Conservation (phyloP, 2,113 vertebrate species). For the Cygnus atratus region DNA sequence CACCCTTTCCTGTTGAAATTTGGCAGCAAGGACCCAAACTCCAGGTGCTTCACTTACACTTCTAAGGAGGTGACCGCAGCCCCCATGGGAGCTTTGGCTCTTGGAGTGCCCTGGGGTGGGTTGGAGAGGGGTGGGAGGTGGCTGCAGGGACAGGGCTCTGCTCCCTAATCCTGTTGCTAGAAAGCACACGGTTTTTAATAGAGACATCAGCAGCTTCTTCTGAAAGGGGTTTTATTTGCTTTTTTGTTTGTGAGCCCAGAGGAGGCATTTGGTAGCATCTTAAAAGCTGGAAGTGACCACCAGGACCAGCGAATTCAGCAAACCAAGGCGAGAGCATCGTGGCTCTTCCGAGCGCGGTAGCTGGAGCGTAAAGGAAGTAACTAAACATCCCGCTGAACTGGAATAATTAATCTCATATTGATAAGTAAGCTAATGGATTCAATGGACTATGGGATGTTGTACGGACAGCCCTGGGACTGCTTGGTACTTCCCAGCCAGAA, state of each 20-base stretch:
- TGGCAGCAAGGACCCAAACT: conserved; percentile 4
- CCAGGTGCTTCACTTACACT: neutral
- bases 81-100: neutral
- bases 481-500: neutral
- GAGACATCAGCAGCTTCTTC: neutral
- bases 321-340: neutral
- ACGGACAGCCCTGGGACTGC: neutral
- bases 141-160: too few relatives aligned
- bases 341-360: neutral
- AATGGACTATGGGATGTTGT: conserved; percentile 24
- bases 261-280: neutral
- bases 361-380: neutral
- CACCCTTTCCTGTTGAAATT: neutral
- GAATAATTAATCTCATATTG: conserved; percentile 48
- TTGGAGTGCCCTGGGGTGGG: neutral
- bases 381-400: conserved; percentile 10
- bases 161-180: neutral
- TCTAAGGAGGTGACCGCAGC: neutral
- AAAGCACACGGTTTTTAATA: neutral
- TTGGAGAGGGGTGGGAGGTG: neutral
- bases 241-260: neutral
- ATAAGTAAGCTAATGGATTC: conserved; percentile 38
- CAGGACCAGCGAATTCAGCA: neutral
- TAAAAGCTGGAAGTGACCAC: neutral
- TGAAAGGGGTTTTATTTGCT: neutral